A percentile compares a stretch with the other conserved stretches of the same genome.
phyloP scores from a whole-genome alignment of 2,888 invertebrate genomes.

The Ecliptopera silaceata region DNA sequence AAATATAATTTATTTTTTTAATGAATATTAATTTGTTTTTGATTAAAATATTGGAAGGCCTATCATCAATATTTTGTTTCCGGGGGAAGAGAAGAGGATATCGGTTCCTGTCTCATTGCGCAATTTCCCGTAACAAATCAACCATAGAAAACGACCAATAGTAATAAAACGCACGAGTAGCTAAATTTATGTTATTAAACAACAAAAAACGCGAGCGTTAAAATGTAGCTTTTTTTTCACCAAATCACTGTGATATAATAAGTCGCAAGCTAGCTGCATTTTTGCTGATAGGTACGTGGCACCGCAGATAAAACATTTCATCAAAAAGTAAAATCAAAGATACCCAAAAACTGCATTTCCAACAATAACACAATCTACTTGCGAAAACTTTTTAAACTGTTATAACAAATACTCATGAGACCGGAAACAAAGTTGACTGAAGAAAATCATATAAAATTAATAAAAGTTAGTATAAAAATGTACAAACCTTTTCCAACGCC shows the following conservation, averaged over 20 bases:
- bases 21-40: background rate
- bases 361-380: background rate
- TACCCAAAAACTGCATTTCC: background rate
- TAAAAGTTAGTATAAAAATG: constrained; percentile 23
- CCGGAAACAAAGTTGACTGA: constrained; percentile 32
- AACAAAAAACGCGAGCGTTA: background rate
- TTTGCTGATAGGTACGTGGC: background rate
- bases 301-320: background rate
- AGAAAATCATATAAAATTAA: constrained; percentile 24
- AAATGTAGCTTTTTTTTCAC: background rate
- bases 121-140: constrained; percentile 19
- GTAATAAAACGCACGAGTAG: constrained; percentile 4
- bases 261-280: constrained; percentile 2
- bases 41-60: constrained; percentile 3
- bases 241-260: background rate
- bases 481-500: constrained; percentile 50
- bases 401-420: background rate
- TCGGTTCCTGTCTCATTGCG: constrained; percentile 14
- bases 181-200: too few species aligned
- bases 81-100: constrained; percentile 12
- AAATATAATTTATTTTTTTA: background rate
- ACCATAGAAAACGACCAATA: constrained; percentile 5
- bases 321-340: background rate
- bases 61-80: constrained; percentile 15
- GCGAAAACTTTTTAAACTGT: background rate